Base-by-base conservation (phyloP, 2,113 vertebrate species). In the Geothlypis trichas region DNA sequence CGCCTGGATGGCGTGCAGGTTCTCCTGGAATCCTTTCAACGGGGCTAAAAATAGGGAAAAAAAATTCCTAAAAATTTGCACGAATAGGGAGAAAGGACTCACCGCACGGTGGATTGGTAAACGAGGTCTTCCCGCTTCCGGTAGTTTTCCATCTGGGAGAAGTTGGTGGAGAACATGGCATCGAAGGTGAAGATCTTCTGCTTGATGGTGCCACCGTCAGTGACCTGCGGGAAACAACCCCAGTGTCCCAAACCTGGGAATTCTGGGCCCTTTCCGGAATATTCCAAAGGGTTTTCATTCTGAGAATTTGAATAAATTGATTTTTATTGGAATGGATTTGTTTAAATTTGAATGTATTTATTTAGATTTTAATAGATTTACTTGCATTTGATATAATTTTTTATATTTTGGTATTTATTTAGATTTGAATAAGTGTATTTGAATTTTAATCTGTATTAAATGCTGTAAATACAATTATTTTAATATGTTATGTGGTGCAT, bases 131-230 rank as follows among this genome's bases (percentile, higher is more conserved):
- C 98, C 30, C 98, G 94, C 96, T 98, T 98, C 74, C 96, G 97
- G 51, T 98, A 98, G 62, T 98, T 99, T 95, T 99, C 99, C 98
- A 99, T 98, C 96, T 99, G 98, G 1, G 99, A 99, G 94, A 98
- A 98, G 90, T 98, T 99, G 84, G 98, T 98, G 94, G 99, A 99
- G 96, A 99, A 99, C 98, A 99, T 99, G 96, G 99, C 98, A 31
- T 99, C 99, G 0, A 99, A 99, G 28, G 99, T 99, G 91, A 99
- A 99, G 93, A 99, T 98, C 97, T 99, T 99, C 97, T 99, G 99
- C 85, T 99, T 99, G 92, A 98, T 98, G 81, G 98, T 98, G 33
- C 99, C 99, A 2, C 98, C 99, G 0, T 99, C 99, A 1, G 95
- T 98, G 66, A 99, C 98, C 99, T 99, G 96, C n/a, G 0, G 51